These are phyloP conservation scores for Melanerpes aurifrons DNA, from an alignment of 2,113 vertebrate species.

Conservation along the genomic window DNA sequence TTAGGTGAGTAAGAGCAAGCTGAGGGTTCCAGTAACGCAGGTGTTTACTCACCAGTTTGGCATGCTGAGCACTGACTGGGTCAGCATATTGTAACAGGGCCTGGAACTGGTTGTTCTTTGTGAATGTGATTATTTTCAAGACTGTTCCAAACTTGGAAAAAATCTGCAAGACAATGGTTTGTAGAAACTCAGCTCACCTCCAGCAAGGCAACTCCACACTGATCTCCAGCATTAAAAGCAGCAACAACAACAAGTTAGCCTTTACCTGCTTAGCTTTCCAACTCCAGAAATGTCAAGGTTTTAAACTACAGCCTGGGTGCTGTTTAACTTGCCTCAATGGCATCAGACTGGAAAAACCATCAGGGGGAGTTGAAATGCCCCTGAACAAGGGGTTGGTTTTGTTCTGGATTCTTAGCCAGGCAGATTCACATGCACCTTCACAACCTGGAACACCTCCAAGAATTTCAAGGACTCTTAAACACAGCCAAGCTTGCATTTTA, in stretches of 20 bases:
- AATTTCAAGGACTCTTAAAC: neutral
- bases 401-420: neutral
- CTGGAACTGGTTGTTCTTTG: slow-evolving; percentile 97
- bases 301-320: rapidly evolving
- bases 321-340: neutral
- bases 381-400: neutral
- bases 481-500: neutral
- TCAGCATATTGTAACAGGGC: slow-evolving; percentile 92
- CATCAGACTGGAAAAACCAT: neutral
- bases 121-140: slow-evolving; percentile 95
- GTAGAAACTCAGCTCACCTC: neutral
- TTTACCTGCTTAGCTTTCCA: neutral
- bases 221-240: neutral
- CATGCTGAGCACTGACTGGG: slow-evolving; percentile 87
- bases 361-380: neutral
- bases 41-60: slow-evolving; percentile 88
- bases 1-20: neutral
- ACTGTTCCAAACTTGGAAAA: slow-evolving; percentile 96
- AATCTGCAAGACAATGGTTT: slow-evolving; percentile 79
- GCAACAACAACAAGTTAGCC: neutral
- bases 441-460: neutral
- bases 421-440: neutral
- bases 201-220: neutral
- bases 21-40: neutral
- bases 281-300: neutral